A percentile compares a stretch with the other conserved stretches of the same genome.
Evolutionary conservation across 2,797 vertebrate species (phyloP).

Genomic region (Acanthurus leucopareius): DNA sequence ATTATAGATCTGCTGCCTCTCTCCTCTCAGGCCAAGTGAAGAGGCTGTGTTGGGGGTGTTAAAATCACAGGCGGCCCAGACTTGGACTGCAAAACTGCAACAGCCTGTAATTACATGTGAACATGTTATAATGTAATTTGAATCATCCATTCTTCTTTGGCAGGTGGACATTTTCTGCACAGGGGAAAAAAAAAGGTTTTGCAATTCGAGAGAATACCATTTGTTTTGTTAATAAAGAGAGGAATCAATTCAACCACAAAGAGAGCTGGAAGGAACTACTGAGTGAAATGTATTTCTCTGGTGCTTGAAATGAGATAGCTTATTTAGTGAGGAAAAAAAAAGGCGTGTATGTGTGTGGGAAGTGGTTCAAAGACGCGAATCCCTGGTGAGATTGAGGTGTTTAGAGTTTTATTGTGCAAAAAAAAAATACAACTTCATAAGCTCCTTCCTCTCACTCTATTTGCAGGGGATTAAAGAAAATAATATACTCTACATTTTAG

Average conservation of each 20-base stretch:
- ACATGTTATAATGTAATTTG: slow-evolving; percentile 49
- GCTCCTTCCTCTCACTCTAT: slow-evolving; percentile 56
- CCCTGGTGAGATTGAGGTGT: slow-evolving; percentile 69
- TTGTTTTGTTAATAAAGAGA: slow-evolving; percentile 67
- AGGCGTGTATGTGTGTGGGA: slow-evolving; percentile 45
- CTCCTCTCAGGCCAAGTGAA: slow-evolving; percentile 57
- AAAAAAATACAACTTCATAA: slow-evolving; percentile 67
- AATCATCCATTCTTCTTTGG: slow-evolving; percentile 36
- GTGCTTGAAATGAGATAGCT: slow-evolving; percentile 68
- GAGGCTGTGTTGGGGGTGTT: slow-evolving; percentile 46
- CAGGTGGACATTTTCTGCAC: slow-evolving; percentile 29
- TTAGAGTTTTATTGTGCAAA: slow-evolving; percentile 77
- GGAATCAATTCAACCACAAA: slow-evolving; percentile 65
- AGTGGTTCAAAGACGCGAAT: slow-evolving; percentile 61
- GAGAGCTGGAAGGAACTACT: slow-evolving; percentile 54
- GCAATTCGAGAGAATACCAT: slow-evolving; percentile 42
- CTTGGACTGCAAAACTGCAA: slow-evolving; percentile 29
- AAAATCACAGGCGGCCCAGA: slow-evolving; percentile 26
- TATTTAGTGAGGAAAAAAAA: slow-evolving; percentile 48
- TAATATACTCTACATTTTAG: slow-evolving; percentile 70
- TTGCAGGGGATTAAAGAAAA: slow-evolving; percentile 73
- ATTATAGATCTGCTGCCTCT: slow-evolving; percentile 76
- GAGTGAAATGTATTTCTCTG: slow-evolving; percentile 59
- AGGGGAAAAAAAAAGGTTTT: slow-evolving; percentile 23
- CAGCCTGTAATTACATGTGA: slow-evolving; percentile 47